Conservation (phyloP, 2,113 vertebrate genomes). For the Passer domesticus region DNA sequence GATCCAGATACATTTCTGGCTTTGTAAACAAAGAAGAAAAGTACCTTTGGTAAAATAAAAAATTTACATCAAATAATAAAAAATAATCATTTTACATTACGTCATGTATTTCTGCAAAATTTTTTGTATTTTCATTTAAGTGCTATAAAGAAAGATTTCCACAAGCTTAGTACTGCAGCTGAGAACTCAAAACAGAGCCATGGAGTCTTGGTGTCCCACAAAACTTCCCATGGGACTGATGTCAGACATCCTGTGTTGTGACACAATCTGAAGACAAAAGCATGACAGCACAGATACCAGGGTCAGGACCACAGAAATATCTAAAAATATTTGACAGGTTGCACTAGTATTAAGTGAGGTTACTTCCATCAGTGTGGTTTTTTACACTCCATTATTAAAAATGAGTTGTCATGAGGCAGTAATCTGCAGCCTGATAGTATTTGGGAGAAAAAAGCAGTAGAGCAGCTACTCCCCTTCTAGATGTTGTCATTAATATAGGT, state of each 20-base stretch:
- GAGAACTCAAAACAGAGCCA: neutral
- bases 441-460: neutral
- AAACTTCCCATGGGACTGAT: neutral
- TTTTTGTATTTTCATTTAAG: neutral
- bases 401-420: neutral
- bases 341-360: neutral
- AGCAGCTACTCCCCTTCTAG: neutral
- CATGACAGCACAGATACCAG: neutral
- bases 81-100: neutral
- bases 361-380: neutral
- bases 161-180: neutral
- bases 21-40: conserved; percentile 28
- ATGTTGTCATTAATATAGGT: neutral
- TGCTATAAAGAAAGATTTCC: neutral
- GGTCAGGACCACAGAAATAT: neutral
- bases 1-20: conserved; percentile 14
- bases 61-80: neutral
- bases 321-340: neutral
- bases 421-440: neutral
- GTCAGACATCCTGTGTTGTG: neutral
- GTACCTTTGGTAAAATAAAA: conserved; percentile 16
- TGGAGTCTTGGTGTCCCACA: neutral
- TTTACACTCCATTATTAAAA: neutral
- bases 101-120: neutral
- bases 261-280: neutral